Percentiles rank a stretch among this genome's conserved stretches.
These are phyloP conservation scores for Apotomis betuletana DNA, from an alignment of 2,888 invertebrate genomes.

Conservation along the genomic window DNA sequence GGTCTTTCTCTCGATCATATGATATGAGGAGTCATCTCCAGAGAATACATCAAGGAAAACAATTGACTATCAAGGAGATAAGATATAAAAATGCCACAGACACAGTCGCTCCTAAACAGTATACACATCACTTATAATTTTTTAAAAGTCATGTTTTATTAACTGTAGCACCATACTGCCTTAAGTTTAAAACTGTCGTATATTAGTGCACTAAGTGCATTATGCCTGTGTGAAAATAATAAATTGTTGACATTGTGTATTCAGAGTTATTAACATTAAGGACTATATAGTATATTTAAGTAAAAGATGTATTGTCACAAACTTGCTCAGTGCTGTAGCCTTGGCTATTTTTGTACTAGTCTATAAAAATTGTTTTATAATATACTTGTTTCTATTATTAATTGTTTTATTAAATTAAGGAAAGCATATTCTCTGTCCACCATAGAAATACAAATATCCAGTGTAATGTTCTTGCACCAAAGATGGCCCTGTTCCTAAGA, in stretches of 20 bases:
- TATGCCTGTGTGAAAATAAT: conserved; percentile 47
- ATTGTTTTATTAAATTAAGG: conserved; percentile 3
- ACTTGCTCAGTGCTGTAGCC: conserved; percentile 77
- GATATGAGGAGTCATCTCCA: conserved; percentile 85
- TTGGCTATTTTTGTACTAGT: conserved; percentile 83
- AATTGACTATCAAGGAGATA: conserved; percentile 78
- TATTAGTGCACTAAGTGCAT: conserved; percentile 59
- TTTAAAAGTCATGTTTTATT: conserved; percentile 34
- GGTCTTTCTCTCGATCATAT: conserved; percentile 85
- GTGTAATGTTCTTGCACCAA: too few relatives aligned
- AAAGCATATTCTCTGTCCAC: background rate
- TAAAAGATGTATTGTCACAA: conserved; percentile 65
- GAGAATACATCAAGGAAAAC: conserved; percentile 84
- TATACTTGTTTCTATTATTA: conserved; percentile 69
- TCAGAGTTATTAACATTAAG: conserved; percentile 44
- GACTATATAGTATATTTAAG: conserved; percentile 47
- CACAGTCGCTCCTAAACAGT: conserved; percentile 69
- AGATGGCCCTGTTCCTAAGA: too few relatives aligned
- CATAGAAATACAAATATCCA: too few relatives aligned
- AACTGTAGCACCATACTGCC: conserved; percentile 51
- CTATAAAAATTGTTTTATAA: conserved; percentile 71
- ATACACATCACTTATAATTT: conserved; percentile 72
- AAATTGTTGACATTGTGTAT: conserved; percentile 41
- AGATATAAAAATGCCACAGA: conserved; percentile 76
- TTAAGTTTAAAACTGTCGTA: conserved; percentile 31